phyloP scores from a whole-genome alignment of 2,797 vertebrate genomes.

The Melanogrammus aeglefinus region DNA sequence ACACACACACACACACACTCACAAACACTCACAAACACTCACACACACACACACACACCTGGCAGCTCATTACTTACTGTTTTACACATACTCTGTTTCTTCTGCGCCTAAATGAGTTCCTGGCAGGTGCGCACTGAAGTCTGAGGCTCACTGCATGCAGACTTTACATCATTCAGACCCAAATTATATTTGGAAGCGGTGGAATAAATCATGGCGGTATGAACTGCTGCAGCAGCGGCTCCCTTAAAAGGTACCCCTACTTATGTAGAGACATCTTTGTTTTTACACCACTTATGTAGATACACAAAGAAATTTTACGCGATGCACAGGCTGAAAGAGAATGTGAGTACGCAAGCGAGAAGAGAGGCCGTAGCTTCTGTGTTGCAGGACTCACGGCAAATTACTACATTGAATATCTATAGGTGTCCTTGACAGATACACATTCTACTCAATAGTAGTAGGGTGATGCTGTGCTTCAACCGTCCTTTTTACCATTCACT shows the following conservation, averaged over 20 bases:
- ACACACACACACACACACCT: neutral
- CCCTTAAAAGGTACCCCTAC: neutral
- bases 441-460: no score
- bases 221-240: neutral
- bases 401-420: no score
- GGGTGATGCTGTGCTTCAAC: no score
- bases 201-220: neutral
- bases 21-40: neutral
- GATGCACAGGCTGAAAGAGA: neutral
- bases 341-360: neutral
- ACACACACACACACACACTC: constrained; percentile 2
- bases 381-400: neutral
- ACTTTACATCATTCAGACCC: neutral
- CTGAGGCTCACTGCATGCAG: neutral
- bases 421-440: no score
- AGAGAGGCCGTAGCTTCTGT: neutral
- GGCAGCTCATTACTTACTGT: neutral
- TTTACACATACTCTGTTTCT: constrained; percentile 8
- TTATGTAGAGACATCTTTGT: neutral
- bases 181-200: neutral
- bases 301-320: neutral
- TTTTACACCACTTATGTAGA: neutral
- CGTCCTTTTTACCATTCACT: no score
- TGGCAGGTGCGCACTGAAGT: neutral
- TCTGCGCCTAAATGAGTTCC: neutral